Evolutionary conservation across 1,140 invertebrate species (phyloP).

Genomic region (Brachionus rubens): DNA sequence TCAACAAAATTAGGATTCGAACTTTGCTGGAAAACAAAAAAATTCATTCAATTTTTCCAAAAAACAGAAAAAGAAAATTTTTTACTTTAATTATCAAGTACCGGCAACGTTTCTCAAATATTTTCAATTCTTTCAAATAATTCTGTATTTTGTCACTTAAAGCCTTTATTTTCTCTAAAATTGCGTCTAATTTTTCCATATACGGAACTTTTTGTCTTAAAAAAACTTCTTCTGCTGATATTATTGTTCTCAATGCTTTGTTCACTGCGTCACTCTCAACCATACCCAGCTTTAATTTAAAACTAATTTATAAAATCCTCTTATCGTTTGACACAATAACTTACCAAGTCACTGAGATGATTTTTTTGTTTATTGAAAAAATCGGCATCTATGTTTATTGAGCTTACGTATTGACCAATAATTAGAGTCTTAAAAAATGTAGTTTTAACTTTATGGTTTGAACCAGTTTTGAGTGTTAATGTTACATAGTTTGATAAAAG

Average conservation of each 20-base stretch:
- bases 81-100: conserved; percentile 10
- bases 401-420: conserved; percentile 20
- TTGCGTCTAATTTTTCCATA: conserved; percentile 18
- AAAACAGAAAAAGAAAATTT: too few relatives aligned
- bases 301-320: background rate
- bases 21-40: conserved; percentile 19
- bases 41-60: background rate
- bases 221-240: conserved; percentile 33
- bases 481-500: conserved; percentile 20
- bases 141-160: conserved; percentile 6
- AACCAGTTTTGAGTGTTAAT: background rate
- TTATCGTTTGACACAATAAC: too few relatives aligned
- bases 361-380: conserved; percentile 38
- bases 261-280: conserved; percentile 21
- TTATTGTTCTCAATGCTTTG: conserved; percentile 15
- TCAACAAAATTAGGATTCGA: conserved; percentile 7
- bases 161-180: background rate
- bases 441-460: background rate
- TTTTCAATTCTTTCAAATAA: conserved; percentile 7
- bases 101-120: conserved; percentile 2
- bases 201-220: conserved; percentile 27
- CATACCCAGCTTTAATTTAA: background rate
- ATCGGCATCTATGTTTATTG: conserved; percentile 26
- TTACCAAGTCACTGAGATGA: conserved; percentile 8
- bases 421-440: conserved; percentile 12